phyloP scores from a whole-genome alignment of 2,888 invertebrate genomes.

The Bruchidius siliquastri region DNA sequence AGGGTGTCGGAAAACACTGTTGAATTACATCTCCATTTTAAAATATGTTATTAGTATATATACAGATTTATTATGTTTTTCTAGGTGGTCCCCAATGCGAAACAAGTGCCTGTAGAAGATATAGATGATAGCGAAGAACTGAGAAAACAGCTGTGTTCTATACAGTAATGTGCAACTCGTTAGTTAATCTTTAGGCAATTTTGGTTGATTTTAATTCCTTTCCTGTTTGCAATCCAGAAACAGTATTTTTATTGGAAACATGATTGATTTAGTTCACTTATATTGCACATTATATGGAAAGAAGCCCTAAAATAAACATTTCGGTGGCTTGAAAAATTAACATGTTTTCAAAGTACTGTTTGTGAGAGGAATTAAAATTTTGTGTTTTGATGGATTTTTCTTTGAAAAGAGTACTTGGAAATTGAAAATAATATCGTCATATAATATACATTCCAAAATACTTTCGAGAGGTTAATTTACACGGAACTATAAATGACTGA shows the following conservation, averaged over 20 bases:
- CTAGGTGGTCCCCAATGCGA: slow-evolving; percentile 15
- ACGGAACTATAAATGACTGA: not conserved
- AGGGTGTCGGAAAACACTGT: too few species aligned
- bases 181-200: slow-evolving; percentile 18
- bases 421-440: not conserved
- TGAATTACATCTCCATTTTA: too few species aligned
- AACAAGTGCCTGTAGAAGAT: slow-evolving; percentile 39
- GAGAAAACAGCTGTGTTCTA: slow-evolving; percentile 43
- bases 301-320: not conserved
- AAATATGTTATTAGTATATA: too few species aligned
- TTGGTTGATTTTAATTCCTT: slow-evolving; percentile 18
- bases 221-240: slow-evolving; percentile 5
- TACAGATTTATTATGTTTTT: not conserved
- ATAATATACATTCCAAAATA: not conserved
- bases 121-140: slow-evolving; percentile 48
- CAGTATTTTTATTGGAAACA: not conserved
- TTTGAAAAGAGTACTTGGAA: not conserved
- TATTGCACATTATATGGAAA: slow-evolving; percentile 1
- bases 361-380: not conserved
- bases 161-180: slow-evolving; percentile 35
- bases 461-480: not conserved
- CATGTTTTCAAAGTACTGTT: not conserved
- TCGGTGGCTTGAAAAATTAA: not conserved
- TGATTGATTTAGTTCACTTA: slow-evolving; percentile 3
- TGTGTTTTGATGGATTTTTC: not conserved